Percentiles rank a stretch among this genome's conserved stretches.
Evolutionary conservation across 2,113 vertebrate genomes (phyloP).

Genomic region (Planiliza haematocheilus): DNA sequence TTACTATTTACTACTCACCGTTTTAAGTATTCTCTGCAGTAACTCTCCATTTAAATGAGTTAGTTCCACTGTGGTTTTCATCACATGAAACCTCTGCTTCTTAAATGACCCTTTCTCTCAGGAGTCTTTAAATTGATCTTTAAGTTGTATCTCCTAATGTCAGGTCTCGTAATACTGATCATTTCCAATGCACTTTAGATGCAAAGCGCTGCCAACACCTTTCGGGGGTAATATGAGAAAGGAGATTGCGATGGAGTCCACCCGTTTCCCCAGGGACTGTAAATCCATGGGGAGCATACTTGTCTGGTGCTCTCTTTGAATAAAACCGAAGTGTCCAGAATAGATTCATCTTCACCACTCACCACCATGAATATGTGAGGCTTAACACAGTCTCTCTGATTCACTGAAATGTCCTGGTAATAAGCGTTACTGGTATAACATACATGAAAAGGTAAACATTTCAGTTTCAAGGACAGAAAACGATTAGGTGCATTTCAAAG

Average conservation of each 20-base stretch:
- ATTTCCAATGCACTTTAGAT: slow-evolving; percentile 68
- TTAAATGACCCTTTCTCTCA: slow-evolving; percentile 26
- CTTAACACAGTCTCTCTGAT: slow-evolving; percentile 13
- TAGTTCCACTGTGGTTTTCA: slow-evolving; percentile 48
- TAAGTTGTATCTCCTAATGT: slow-evolving; percentile 54
- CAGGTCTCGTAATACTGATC: slow-evolving; percentile 55
- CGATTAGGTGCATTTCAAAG: slow-evolving; percentile 46
- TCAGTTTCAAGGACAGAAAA: slow-evolving; percentile 28
- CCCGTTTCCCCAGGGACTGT: slow-evolving; percentile 44
- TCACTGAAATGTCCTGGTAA: slow-evolving; percentile 26
- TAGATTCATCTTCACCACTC: slow-evolving; percentile 24
- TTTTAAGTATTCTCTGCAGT: slow-evolving; percentile 39
- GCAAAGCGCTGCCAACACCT: slow-evolving; percentile 67
- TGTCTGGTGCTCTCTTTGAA: slow-evolving; percentile 52
- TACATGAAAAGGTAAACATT: slow-evolving; percentile 41
- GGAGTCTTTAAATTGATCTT: slow-evolving; percentile 43
- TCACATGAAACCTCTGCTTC: slow-evolving; percentile 36
- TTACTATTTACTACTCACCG: slow-evolving; percentile 39
- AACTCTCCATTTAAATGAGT: slow-evolving; percentile 25
- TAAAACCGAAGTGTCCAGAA: slow-evolving; percentile 53
- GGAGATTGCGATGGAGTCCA: slow-evolving; percentile 55
- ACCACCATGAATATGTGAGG: slow-evolving; percentile 15
- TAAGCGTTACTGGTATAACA: slow-evolving; percentile 20
- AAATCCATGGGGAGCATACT: slow-evolving; percentile 52
- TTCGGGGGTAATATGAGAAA: slow-evolving; percentile 60